Evolutionary conservation across 2,113 vertebrate species (phyloP), one percentile per base, ranked within the genome.

Genomic region (Channa maculata): DNA sequence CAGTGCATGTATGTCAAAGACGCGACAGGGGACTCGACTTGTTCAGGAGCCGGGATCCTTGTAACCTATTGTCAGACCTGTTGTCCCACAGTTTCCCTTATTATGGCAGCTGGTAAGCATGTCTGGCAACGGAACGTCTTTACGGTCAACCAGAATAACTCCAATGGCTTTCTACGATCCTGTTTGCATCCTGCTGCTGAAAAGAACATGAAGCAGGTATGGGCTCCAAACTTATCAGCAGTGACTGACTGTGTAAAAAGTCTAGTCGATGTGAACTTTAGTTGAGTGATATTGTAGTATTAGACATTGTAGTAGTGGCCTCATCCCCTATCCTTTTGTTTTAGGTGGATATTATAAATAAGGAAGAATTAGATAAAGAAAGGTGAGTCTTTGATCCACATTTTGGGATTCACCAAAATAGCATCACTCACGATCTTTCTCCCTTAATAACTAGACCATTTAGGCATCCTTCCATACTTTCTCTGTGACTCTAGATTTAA

Each of bases 81-180:
- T 24, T 24, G 24, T 24, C 65, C 62, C 44, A 51, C 79, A 98
- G 96, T 86, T 80, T 95, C 90, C 88, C 88, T 90, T 92, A 94
- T 95, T 96, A 94, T 97, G 96, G 96, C 95, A 94, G 94, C 95
- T 96, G 95, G 95, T 95, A 89, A 92, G 83, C 94, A 96, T 95
- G 93, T 95, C 94, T 93, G 89, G 92, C 94, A 90, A 88, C 92
- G 93, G 83, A 84, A 93, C 79, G 88, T 94, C 73, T 83, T 85
- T 80, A 86, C 90, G 79, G 85, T 91, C 87, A 89, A 91, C 70
- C 93, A 94, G 85, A 92, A 87, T 85, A 80, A 59, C 89, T 66
- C 89, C 80, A 67, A 93, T 95, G 95, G 95, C 95, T 93, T 93
- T 92, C 90, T 91, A 86, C 94, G 88, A 85, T 93, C 93, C 91